Base-by-base conservation (phyloP, 2,888 invertebrate species). In the Clistopyga incitator region DNA sequence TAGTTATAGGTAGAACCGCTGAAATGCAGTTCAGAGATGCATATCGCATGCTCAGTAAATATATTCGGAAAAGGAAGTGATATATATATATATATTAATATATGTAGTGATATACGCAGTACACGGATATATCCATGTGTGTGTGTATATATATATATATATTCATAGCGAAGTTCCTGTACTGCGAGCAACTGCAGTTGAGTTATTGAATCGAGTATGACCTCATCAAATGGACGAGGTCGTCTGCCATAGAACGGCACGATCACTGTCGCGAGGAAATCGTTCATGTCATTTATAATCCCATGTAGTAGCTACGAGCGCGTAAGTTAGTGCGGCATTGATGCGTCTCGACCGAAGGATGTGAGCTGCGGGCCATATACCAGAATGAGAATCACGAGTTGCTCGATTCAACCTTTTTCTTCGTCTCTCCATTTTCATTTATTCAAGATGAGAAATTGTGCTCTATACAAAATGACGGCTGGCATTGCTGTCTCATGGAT, bases 261-360 rank as follows among this genome's bases (percentile, higher is more conserved):
- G 81, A 81, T 84, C 77, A 45, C 71, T 70, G 81, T 81, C 81
- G 70, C 84, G 84, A 75, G 78, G 77, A 84, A 84, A 75, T 81
- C 72, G 72, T 83, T 83, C 74, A 56, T 67, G 72, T 78, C 64
- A 68, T 75, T 78, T 68, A 52, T 65, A 56, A 64, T 72, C 38
- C 64, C 38, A 38, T 50, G 75, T 47, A 59, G 59, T 34, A n/a
- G 3, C 59, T 61, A 61, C 59, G 75, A 54, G 64, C 76, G 64
- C 79, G 54, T 59, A 61, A 74, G 50, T 50, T 38, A n/a, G 67
- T 29, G 47, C 45, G 61, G 68, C 61, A 64, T 78, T 82, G 45
- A 74, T 47, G 52, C 70, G 68, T 59, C 71, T 59, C 54, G 18
- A 59, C 71, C 65, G 61, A 67, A 50, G 72, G 67, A 72, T 67